Evolutionary conservation across 2,888 invertebrate species (phyloP), one percentile per base, ranked within the genome.

Genomic region (Melieria picta): DNA sequence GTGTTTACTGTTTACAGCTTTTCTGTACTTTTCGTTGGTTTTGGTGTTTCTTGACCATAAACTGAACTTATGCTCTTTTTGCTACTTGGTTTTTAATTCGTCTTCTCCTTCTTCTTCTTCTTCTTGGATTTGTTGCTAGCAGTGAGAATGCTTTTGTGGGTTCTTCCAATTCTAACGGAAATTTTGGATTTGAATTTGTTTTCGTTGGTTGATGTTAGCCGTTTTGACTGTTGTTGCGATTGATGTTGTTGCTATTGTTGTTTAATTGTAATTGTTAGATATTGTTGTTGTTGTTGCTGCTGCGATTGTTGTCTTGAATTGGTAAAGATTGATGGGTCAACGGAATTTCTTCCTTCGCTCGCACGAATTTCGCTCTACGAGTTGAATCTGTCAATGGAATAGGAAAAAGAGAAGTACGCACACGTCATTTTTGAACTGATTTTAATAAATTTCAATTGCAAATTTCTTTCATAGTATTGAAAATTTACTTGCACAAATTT

Each of bases 271-370:
- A 58, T 43, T 68, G 50, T 61, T 68, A 56, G 55, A 63, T 71
- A 60, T 65, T 58, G 58, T 70, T 47, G 65, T 70, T 47, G 65
- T 64, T 43, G 57, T 65, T 65, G 60, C 5, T 65, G 52, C 48
- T 57, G 55, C 58, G 46, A 52, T 52, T 62, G 55, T 64, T 65
- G 56, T 62, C 55, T 43, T 52, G 45, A 55, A 46, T n/a, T 10
- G 46, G 50, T 52, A 30, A 45, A 43, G 43, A 52, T 43, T 64
- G 13, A 42, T 45, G 47, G 48, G 65, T 52, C 60, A 60, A 67
- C 16, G 11, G 11, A 43, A 67, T 50, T 67, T 50, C 67, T 67
- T 67, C 45, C 43, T 60, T 67, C 60, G 50, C 61, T 67, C 60
- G 60, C 58, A 48, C 9, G 45, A 50, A 61, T 52, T 67, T 52